These are phyloP conservation scores for Adineta ricciae DNA, from an alignment of 2,888 invertebrate genomes.

Conservation along the genomic window DNA sequence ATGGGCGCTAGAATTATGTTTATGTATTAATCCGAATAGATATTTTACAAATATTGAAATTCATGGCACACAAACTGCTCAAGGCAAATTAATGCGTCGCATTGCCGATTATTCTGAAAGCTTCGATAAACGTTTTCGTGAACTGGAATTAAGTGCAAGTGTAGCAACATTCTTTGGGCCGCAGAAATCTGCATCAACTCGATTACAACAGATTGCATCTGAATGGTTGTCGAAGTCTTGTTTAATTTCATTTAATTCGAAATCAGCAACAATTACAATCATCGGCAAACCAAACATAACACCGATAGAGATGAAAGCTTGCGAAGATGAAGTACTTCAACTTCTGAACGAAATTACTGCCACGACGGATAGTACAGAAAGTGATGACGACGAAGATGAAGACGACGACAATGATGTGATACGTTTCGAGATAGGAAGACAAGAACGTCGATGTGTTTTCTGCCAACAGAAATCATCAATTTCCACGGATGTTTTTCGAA, in stretches of 20 bases:
- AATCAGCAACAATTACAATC: background rate
- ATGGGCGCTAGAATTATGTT: background rate
- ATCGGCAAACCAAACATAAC: background rate
- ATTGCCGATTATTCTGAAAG: constrained; percentile 11
- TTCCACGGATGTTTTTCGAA: background rate
- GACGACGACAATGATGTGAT: background rate
- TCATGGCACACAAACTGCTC: background rate
- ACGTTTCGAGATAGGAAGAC: background rate
- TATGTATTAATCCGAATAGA: background rate
- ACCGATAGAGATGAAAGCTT: background rate
- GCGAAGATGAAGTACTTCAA: background rate
- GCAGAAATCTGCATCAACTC: background rate
- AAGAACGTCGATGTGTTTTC: background rate
- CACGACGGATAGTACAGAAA: background rate
- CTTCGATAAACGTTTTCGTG: background rate
- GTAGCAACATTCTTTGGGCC: background rate
- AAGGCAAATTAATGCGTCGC: constrained; percentile 13
- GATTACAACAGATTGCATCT: background rate
- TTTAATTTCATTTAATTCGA: background rate
- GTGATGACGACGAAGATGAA: background rate
- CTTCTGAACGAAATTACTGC: background rate
- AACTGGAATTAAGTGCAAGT: background rate
- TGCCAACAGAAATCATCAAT: background rate
- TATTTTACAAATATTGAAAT: background rate
- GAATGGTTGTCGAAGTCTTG: background rate